phyloP scores from a whole-genome alignment of 2,113 vertebrate genomes.

The Sprattus sprattus region DNA sequence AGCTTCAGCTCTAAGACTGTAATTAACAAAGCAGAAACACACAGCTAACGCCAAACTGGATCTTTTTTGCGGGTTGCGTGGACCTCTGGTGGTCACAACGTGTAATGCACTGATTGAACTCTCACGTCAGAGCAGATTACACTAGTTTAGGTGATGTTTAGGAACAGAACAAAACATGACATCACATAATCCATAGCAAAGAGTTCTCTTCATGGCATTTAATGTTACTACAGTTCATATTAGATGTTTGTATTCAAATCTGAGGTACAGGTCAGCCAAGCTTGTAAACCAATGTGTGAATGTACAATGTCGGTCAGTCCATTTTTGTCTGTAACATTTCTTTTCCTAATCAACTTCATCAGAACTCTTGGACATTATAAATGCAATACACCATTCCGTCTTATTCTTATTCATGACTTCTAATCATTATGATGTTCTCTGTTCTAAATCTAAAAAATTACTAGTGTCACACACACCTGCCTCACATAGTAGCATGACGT shows the following conservation, averaged over 20 bases:
- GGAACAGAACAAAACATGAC: no score
- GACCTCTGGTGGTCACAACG: background rate
- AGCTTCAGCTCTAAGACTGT: no score
- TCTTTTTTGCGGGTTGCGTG: background rate
- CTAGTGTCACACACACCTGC: no score
- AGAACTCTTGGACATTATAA: background rate
- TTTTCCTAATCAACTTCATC: background rate
- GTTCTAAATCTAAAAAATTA: background rate
- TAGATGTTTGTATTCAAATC: background rate
- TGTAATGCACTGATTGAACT: background rate
- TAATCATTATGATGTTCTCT: no score
- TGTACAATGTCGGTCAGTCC: background rate
- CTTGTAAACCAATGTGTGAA: background rate
- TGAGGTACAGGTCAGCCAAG: background rate
- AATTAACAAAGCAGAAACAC: background rate
- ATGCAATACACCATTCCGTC: no score
- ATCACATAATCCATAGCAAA: no score
- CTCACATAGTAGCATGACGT: no score
- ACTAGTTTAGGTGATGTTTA: no score
- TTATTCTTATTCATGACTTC: no score
- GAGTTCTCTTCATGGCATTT: no score
- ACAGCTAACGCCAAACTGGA: background rate
- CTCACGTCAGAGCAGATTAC: background rate
- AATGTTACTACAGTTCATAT: background rate
- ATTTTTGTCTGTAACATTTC: background rate